These are phyloP conservation scores for Sebastes iracundus DNA, from an alignment of 2,797 vertebrate genomes.

Conservation along the genomic window DNA sequence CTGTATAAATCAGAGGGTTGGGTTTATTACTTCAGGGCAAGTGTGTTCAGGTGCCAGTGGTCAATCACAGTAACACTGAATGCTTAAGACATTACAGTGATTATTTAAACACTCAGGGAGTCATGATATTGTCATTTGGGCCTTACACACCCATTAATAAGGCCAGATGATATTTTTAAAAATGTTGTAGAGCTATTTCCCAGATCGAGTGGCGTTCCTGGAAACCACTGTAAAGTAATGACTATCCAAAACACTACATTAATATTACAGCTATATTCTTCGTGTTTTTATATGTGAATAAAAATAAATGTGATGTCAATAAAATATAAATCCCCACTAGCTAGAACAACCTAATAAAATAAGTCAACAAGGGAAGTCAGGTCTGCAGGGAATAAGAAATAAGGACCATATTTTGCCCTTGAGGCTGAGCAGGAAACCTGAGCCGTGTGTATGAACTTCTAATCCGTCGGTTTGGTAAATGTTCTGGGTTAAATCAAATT, in stretches of 20 bases:
- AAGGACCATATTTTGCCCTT: conserved; percentile 48
- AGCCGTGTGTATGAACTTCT: conserved; percentile 44
- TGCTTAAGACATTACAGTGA: conserved; percentile 5
- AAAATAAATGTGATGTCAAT: conserved; percentile 20
- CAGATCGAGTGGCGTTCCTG: conserved; percentile 15
- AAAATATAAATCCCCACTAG: background rate
- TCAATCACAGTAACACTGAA: conserved; percentile 11
- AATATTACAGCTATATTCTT: conserved; percentile 7
- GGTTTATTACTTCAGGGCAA: conserved; percentile 11
- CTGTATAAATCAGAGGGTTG: conserved; percentile 17
- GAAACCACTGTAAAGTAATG: conserved; percentile 3
- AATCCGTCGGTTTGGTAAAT: conserved; percentile 61
- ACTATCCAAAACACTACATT: conserved; percentile 8
- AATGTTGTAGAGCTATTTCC: background rate
- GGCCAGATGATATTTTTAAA: conserved; percentile 11
- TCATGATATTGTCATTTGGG: conserved; percentile 19
- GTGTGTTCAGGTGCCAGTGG: conserved; percentile 11
- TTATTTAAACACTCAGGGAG: conserved; percentile 18
- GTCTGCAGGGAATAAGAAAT: conserved; percentile 39
- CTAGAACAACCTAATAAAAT: conserved; percentile 27
- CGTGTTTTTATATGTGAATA: background rate
- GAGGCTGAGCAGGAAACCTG: conserved; percentile 51
- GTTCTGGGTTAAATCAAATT: conserved; percentile 72
- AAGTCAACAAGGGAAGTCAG: conserved; percentile 28
- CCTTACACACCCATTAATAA: background rate